These are phyloP conservation scores for Patella pellucida DNA, from an alignment of 2,888 invertebrate genomes.

Conservation along the genomic window DNA sequence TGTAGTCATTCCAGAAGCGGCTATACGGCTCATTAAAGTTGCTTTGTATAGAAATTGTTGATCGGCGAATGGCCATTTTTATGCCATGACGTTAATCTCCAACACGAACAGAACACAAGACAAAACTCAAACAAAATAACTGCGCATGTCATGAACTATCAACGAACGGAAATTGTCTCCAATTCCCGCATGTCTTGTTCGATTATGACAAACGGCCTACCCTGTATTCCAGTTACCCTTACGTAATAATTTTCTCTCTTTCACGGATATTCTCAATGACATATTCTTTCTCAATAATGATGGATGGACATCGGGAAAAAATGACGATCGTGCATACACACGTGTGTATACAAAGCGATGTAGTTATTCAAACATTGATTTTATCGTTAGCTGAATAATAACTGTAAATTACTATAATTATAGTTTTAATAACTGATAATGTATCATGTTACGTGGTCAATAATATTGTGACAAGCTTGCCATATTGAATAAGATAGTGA, in stretches of 20 bases:
- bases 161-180: constrained; percentile 6
- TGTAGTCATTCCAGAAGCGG: constrained; percentile 1
- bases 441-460: too few relatives aligned
- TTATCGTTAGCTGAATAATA: too few relatives aligned
- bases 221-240: constrained; percentile 4
- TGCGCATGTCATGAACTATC: neutral
- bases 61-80: neutral
- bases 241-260: constrained; percentile 5
- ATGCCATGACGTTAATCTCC: neutral
- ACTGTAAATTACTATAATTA: too few relatives aligned
- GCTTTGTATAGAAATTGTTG: constrained; percentile 2
- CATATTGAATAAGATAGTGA: too few relatives aligned
- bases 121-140: constrained; percentile 7
- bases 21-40: neutral
- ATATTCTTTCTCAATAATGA: neutral
- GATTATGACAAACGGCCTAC: neutral
- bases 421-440: too few relatives aligned
- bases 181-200: neutral
- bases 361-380: too few relatives aligned
- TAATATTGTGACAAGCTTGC: too few relatives aligned
- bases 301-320: neutral
- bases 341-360: neutral
- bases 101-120: neutral
- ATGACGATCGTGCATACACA: neutral
- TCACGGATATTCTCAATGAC: neutral